These are phyloP conservation scores for Perca flavescens DNA, from an alignment of 2,113 vertebrate species.

Conservation along the genomic window DNA sequence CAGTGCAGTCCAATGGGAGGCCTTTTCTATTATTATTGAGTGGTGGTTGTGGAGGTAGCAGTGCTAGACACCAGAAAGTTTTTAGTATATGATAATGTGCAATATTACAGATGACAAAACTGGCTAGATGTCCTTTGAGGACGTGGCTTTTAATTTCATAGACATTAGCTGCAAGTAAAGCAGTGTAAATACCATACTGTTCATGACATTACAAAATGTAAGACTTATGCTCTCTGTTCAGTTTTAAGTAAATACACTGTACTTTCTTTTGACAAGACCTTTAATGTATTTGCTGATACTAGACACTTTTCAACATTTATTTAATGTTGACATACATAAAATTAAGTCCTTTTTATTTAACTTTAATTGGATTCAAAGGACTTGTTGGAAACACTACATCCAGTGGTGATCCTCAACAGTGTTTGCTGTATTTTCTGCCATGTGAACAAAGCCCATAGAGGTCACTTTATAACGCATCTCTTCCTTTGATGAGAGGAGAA, in stretches of 20 bases:
- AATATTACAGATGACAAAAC: constrained; percentile 74
- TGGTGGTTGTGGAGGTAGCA: constrained; percentile 23
- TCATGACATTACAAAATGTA: constrained; percentile 17
- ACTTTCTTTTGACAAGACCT: constrained; percentile 58
- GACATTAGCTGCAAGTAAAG: constrained; percentile 44
- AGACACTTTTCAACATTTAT: constrained; percentile 70
- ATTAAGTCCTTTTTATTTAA: constrained; percentile 62
- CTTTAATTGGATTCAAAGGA: constrained; percentile 48
- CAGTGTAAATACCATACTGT: constrained; percentile 46
- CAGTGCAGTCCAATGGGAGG: constrained; percentile 50
- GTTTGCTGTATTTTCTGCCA: constrained; percentile 46
- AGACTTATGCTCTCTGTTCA: constrained; percentile 49
- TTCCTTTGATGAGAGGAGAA: constrained; percentile 51
- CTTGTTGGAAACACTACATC: constrained; percentile 51
- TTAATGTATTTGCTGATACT: constrained; percentile 72
- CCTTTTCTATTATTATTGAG: constrained; percentile 39
- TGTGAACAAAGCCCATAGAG: constrained; percentile 34
- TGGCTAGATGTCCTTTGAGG: constrained; percentile 36
- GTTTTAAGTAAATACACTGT: constrained; percentile 77
- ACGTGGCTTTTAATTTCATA: constrained; percentile 44
- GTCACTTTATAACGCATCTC: constrained; percentile 53
- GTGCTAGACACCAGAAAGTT: constrained; percentile 48
- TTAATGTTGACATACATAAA: constrained; percentile 54
- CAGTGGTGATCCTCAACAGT: constrained; percentile 34
- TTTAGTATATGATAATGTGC: constrained; percentile 68